Conservation (phyloP, 2,797 vertebrate species). For the Malacoraja senta region DNA sequence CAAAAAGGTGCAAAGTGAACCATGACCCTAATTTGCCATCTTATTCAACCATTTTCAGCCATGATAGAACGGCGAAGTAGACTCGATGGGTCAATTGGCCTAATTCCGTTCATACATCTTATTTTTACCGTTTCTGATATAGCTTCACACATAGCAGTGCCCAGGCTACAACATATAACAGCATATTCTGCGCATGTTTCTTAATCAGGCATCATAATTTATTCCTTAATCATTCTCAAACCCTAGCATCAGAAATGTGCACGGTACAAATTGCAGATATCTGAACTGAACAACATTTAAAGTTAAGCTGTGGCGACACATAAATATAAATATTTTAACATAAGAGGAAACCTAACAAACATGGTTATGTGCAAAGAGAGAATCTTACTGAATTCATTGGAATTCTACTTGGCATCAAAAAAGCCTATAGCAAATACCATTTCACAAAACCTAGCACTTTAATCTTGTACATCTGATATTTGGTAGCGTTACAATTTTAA, state of each 20-base stretch:
- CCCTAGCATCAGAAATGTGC: constrained; percentile 30
- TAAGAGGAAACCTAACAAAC: constrained; percentile 12
- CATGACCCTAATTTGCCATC: neutral
- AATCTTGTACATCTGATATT: constrained; percentile 28
- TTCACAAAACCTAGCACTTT: constrained; percentile 31
- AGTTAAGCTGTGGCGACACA: neutral
- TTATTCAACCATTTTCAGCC: neutral
- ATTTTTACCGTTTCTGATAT: neutral
- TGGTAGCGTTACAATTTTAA: constrained; percentile 33
- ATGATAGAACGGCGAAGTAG: no score
- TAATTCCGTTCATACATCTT: no score
- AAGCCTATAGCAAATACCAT: neutral
- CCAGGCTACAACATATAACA: neutral
- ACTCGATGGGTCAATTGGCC: no score
- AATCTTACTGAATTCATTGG: constrained; percentile 21
- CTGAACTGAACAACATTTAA: constrained; percentile 20
- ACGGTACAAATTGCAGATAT: neutral
- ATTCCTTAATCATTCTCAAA: neutral
- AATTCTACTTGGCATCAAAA: constrained; percentile 34
- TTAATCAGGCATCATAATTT: constrained; percentile 22
- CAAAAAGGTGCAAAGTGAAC: constrained; percentile 13
- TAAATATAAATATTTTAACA: constrained; percentile 27
- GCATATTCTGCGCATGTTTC: constrained; percentile 11
- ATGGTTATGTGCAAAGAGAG: constrained; percentile 25
- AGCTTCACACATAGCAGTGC: neutral